Evolutionary conservation across 2,888 invertebrate species (phyloP).

Genomic region (Podabrus alpinus): DNA sequence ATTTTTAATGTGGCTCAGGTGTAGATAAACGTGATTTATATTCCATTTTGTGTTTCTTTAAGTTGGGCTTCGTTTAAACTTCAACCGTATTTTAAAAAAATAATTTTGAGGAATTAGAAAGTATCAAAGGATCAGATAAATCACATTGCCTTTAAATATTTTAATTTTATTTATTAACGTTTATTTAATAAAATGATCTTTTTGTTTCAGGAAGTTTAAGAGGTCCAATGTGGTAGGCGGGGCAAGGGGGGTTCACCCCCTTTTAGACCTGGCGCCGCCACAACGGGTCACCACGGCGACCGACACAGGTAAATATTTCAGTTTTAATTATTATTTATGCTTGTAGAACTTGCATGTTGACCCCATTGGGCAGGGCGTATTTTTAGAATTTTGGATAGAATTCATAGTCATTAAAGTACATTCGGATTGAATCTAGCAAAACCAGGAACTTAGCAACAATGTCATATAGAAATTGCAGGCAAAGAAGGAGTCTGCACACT

Average conservation of each 20-base stretch:
- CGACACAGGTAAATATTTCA: conserved; percentile 52
- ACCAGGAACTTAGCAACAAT: too few species aligned
- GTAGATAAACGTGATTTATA: not conserved
- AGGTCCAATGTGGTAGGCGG: conserved; percentile 53
- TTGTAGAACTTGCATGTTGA: not conserved
- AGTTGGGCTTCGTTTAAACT: not conserved
- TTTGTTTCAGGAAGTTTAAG: conserved; percentile 28
- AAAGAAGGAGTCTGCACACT: too few species aligned
- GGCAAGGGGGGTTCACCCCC: conserved; percentile 55
- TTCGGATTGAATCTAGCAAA: too few species aligned
- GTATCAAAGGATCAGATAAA: conserved; percentile 3
- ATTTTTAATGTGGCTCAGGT: not conserved
- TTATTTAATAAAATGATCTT: conserved; percentile 14
- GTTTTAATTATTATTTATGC: not conserved
- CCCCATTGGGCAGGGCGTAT: too few species aligned
- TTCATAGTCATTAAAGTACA: too few species aligned
- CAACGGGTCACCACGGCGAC: conserved; percentile 58
- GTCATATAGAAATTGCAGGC: too few species aligned
- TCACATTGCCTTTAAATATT: conserved; percentile 8
- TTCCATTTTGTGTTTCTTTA: not conserved
- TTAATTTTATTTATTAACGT: conserved; percentile 9
- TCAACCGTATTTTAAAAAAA: not conserved
- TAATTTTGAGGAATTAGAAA: not conserved
- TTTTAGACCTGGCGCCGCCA: conserved; percentile 57
- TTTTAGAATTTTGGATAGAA: too few species aligned